Conservation (phyloP, 64 coral and sea anemone genomes). For the Montipora sp. region DNA sequence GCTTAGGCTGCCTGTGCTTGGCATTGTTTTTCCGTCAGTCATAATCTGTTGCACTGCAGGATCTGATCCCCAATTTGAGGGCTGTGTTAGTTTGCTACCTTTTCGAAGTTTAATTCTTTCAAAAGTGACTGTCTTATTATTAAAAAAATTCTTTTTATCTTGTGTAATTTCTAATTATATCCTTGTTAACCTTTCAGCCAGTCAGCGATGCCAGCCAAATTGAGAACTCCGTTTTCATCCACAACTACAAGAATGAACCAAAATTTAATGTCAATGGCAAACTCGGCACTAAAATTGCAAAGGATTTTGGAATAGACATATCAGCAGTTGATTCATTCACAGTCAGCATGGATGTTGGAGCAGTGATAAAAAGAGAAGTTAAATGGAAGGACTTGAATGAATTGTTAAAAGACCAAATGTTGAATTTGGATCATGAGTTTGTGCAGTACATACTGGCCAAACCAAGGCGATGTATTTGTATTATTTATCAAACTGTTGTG, state of each 20-base stretch:
- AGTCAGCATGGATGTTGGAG: conserved; percentile 86
- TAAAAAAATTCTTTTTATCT: too few relatives aligned
- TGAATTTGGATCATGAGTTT: conserved; percentile 85
- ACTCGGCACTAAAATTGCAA: conserved; percentile 92
- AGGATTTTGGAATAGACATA: conserved; percentile 87
- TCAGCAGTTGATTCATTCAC: conserved; percentile 70
- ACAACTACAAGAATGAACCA: conserved; percentile 83
- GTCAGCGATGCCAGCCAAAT: conserved; percentile 51
- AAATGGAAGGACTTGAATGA: conserved; percentile 69
- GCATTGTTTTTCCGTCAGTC: too few relatives aligned
- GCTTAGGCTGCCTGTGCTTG: too few relatives aligned
- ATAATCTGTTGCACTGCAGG: too few relatives aligned
- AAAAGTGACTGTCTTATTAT: too few relatives aligned
- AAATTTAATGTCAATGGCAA: conserved; percentile 82
- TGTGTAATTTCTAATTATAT: background rate
- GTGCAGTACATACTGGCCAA: conserved; percentile 67
- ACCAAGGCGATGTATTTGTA: conserved; percentile 67
- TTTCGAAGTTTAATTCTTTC: too few relatives aligned
- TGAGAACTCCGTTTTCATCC: conserved; percentile 69
- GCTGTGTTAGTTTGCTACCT: too few relatives aligned
- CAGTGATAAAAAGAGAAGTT: conserved; percentile 72
- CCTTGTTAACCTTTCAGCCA: conserved; percentile 39
- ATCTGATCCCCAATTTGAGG: too few relatives aligned
- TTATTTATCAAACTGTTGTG: conserved; percentile 77
- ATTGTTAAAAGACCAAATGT: conserved; percentile 41